phyloP scores from a whole-genome alignment of 2,888 invertebrate species.

The Callinectes sapidus region DNA sequence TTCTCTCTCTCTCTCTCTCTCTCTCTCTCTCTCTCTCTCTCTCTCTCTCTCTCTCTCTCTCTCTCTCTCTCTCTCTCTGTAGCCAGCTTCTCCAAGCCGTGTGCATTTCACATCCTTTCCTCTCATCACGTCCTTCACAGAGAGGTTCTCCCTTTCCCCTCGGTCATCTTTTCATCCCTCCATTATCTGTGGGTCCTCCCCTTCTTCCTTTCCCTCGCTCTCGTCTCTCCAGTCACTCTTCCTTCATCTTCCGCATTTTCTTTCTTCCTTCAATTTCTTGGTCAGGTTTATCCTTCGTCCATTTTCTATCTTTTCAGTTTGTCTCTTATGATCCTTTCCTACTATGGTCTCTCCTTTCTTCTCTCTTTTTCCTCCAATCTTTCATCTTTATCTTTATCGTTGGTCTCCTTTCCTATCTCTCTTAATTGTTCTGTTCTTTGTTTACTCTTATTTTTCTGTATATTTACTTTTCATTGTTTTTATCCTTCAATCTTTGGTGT shows the following conservation, averaged over 20 bases:
- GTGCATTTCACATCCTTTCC: neutral
- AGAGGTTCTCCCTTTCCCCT: neutral
- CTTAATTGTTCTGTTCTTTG: neutral
- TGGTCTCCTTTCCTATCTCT: neutral
- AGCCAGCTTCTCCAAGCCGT: too few species aligned
- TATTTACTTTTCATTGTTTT: neutral
- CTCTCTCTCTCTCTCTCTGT: slow-evolving; percentile 3
- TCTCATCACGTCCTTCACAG: neutral
- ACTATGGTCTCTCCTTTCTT: neutral
- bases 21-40: slow-evolving; percentile 24
- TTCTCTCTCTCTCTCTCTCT: slow-evolving; percentile 25
- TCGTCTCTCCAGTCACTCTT: slow-evolving; percentile 2
- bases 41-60: neutral
- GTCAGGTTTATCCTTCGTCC: neutral
- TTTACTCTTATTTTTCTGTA: neutral
- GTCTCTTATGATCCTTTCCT: neutral
- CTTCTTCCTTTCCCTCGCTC: neutral
- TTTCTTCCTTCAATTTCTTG: neutral
- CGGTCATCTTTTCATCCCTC: neutral
- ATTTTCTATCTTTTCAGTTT: neutral
- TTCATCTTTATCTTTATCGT: neutral
- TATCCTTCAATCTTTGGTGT: neutral
- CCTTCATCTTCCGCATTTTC: neutral
- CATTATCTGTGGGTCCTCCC: neutral
- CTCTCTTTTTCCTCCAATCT: neutral